Percentiles rank a stretch among this genome's conserved stretches.
These are phyloP conservation scores for Melanotaenia duboulayi DNA, from an alignment of 2,113 vertebrate species.

Conservation along the genomic window DNA sequence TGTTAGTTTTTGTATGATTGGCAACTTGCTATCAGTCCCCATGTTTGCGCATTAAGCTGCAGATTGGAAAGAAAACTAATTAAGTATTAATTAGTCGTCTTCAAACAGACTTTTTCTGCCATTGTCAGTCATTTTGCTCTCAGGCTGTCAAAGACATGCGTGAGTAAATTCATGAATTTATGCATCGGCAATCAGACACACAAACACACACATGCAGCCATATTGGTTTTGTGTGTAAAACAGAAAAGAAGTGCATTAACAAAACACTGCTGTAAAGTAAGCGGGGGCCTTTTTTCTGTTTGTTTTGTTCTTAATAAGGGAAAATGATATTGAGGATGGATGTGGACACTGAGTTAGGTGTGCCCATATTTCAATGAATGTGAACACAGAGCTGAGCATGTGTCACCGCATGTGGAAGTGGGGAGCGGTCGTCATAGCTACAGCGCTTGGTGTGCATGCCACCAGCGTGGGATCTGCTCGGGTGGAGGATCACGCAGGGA, in stretches of 20 bases:
- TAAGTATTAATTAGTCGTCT: constrained; percentile 83
- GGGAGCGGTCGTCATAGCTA: constrained; percentile 73
- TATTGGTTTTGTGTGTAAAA: constrained; percentile 38
- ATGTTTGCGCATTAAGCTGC: constrained; percentile 65
- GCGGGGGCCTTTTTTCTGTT: constrained; percentile 23
- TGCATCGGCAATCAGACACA: constrained; percentile 56
- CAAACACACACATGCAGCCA: constrained; percentile 13
- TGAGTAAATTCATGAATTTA: constrained; percentile 63
- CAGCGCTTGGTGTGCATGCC: constrained; percentile 56
- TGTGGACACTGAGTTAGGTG: constrained; percentile 15
- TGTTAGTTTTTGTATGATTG: constrained; percentile 67
- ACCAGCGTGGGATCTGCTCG: constrained; percentile 56
- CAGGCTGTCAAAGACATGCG: constrained; percentile 52
- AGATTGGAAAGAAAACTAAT: constrained; percentile 77
- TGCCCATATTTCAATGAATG: neutral
- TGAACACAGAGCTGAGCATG: constrained; percentile 6
- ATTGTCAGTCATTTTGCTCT: constrained; percentile 77
- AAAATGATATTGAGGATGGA: neutral
- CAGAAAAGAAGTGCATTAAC: constrained; percentile 17
- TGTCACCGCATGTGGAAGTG: constrained; percentile 40
- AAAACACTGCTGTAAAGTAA: constrained; percentile 28
- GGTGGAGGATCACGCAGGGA: constrained; percentile 52
- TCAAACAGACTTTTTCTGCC: constrained; percentile 70
- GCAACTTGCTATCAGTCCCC: constrained; percentile 73
- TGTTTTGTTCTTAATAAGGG: neutral